Base-by-base conservation (phyloP, 1,140 invertebrate genomes). In the Mamestra configurata region DNA sequence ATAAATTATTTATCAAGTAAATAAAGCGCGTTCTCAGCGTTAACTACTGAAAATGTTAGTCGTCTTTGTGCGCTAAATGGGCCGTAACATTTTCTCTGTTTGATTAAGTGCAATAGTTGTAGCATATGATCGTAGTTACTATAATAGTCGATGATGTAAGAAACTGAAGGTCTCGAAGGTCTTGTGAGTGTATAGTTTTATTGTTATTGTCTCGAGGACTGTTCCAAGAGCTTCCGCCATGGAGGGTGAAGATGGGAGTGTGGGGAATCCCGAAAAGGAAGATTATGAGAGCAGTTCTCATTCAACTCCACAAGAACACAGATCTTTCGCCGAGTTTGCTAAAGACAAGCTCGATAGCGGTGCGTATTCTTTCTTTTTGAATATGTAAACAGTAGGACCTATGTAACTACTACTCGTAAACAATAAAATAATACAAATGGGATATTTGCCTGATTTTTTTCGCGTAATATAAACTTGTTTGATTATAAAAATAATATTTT, bases 141-240 rank as follows among this genome's bases (percentile, higher is more conserved):
- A 93, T 89, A 88, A 86, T 89, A 81, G 89, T 90, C 88, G 93
- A 93, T 95, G 93, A 95, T 95, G 93, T 95, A 95, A 95, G 93
- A 86, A 85, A 84, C 80, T 86, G 86, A 89, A 92, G 87, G 86
- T 83, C 87, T 88, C 51, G 77, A 13, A 13, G 18, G 18, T 10
- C 53, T 84, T 78, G 73, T 85, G 82, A 72, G 81, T 78, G 79
- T 79, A 53, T 77, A 59, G 61, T 82, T 81, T 64, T 81, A 66
- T 82, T 82, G 71, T 81, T 87, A 66, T 87, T 82, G 79, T 79
- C 57, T 82, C 79, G 77, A 51, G 72, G 66, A 79, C 70, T 20
- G 49, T 80, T 81, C 64, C 53, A 68, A 59, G 71, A 76, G 64
- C 81, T 78, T 80, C 85, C 79, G 68, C 46, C 31, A 95, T 95